Evolutionary conservation across 2,797 vertebrate genomes (phyloP).

Genomic region (Brachymystax lenok): DNA sequence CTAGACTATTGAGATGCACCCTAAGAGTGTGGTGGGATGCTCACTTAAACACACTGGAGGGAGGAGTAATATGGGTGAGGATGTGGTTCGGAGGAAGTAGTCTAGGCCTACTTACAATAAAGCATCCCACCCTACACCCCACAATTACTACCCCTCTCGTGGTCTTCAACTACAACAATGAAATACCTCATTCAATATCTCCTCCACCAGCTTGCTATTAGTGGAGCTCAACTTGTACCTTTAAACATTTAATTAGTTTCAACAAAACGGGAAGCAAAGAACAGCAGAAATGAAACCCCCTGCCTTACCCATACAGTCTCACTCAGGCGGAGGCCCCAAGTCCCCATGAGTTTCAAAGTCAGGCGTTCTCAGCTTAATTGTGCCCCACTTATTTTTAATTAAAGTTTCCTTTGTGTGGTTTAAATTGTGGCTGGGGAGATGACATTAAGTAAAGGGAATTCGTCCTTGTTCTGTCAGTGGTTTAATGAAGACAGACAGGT

Average conservation of each 20-base stretch:
- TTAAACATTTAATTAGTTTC: slow-evolving; percentile 61
- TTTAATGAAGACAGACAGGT: slow-evolving; percentile 61
- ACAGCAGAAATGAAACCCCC: slow-evolving; percentile 23
- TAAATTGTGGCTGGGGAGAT: slow-evolving; percentile 58
- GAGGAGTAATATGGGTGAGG: not conserved
- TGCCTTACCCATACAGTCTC: slow-evolving; percentile 36
- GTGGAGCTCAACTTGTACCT: slow-evolving; percentile 36
- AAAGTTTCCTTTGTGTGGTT: slow-evolving; percentile 66
- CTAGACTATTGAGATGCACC: not conserved
- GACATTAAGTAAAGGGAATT: slow-evolving; percentile 57
- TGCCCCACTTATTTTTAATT: slow-evolving; percentile 76
- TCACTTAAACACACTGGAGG: not conserved
- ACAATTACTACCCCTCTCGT: not conserved
- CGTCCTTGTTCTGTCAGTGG: slow-evolving; percentile 62
- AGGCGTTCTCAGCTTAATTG: slow-evolving; percentile 66
- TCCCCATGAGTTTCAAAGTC: slow-evolving; percentile 53
- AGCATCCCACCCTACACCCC: not conserved
- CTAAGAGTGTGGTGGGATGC: not conserved
- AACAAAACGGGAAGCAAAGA: slow-evolving; percentile 39
- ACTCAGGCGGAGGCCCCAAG: slow-evolving; percentile 29
- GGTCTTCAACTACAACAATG: slow-evolving; percentile 12
- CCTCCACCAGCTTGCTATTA: slow-evolving; percentile 16
- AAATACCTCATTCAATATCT: slow-evolving; percentile 19
- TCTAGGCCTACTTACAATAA: not conserved
- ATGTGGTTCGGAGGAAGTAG: not conserved